These are phyloP conservation scores for Erebia palarica DNA, from an alignment of 2,888 invertebrate species.

Conservation along the genomic window DNA sequence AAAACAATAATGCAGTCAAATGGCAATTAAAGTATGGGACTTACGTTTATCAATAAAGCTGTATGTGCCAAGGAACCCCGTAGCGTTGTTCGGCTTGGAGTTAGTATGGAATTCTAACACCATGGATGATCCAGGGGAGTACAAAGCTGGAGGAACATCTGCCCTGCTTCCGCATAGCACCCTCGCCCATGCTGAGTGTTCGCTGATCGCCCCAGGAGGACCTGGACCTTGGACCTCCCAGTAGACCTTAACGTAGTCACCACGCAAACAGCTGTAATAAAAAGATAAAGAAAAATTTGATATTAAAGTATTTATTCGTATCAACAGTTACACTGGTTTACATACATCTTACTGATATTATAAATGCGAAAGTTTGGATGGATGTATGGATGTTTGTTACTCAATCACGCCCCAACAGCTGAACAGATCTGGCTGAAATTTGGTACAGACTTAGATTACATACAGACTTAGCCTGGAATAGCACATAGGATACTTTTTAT, in stretches of 20 bases:
- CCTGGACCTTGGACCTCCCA: conserved; percentile 88
- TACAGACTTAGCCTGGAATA: too few species aligned
- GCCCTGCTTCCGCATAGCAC: conserved; percentile 87
- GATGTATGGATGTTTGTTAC: too few species aligned
- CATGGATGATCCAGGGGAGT: conserved; percentile 88
- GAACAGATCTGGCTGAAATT: too few species aligned
- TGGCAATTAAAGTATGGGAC: conserved; percentile 50
- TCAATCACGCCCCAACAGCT: too few species aligned
- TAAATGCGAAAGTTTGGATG: too few species aligned
- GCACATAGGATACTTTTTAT: too few species aligned
- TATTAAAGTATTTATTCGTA: not conserved
- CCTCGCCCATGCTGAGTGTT: conserved; percentile 88
- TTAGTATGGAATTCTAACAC: conserved; percentile 89
- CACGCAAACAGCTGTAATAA: conserved; percentile 87
- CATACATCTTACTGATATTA: too few species aligned
- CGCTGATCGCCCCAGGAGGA: conserved; percentile 87
- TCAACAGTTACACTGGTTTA: too few species aligned
- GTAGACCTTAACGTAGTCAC: conserved; percentile 90
- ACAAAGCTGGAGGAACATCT: conserved; percentile 87
- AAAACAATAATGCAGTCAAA: too few species aligned
- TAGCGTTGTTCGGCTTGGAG: conserved; percentile 76
- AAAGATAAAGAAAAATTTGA: not conserved
- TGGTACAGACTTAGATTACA: too few species aligned
- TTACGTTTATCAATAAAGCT: conserved; percentile 90
- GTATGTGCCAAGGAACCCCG: conserved; percentile 89